Evolutionary conservation across 2,888 invertebrate genomes (phyloP).

Genomic region (Trissoscelio sp.): DNA sequence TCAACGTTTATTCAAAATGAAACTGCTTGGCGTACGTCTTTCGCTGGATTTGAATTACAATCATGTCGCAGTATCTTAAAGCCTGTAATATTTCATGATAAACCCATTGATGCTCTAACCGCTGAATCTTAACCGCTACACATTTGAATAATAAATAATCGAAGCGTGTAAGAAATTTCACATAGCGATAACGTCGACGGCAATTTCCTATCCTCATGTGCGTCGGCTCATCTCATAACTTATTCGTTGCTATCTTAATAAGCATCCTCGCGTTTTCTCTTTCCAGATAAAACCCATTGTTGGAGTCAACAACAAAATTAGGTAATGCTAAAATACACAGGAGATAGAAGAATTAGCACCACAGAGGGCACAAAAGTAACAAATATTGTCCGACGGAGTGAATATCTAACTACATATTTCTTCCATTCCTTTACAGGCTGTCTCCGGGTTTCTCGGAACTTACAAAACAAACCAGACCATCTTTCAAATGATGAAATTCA

Average conservation of each 20-base stretch:
- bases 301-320: constrained; percentile 8
- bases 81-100: background rate
- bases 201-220: background rate
- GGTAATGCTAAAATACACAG: background rate
- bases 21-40: constrained; percentile 10
- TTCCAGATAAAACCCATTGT: constrained; percentile 4
- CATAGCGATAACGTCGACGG: background rate
- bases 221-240: background rate
- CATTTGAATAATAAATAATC: constrained; percentile 29
- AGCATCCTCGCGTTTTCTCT: constrained; percentile 21
- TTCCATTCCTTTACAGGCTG: constrained; percentile 8
- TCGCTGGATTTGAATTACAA: constrained; percentile 9
- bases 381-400: constrained; percentile 26
- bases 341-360: constrained; percentile 28
- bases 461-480: background rate
- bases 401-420: constrained; percentile 20
- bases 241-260: constrained; percentile 22
- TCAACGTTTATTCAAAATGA: constrained; percentile 30
- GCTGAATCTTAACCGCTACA: no score
- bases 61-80: background rate
- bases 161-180: background rate
- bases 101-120: no score
- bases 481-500: background rate
- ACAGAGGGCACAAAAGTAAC: background rate
- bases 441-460: background rate